Evolutionary conservation across 2,113 vertebrate species (phyloP).

Genomic region (Zapus hudsonius): DNA sequence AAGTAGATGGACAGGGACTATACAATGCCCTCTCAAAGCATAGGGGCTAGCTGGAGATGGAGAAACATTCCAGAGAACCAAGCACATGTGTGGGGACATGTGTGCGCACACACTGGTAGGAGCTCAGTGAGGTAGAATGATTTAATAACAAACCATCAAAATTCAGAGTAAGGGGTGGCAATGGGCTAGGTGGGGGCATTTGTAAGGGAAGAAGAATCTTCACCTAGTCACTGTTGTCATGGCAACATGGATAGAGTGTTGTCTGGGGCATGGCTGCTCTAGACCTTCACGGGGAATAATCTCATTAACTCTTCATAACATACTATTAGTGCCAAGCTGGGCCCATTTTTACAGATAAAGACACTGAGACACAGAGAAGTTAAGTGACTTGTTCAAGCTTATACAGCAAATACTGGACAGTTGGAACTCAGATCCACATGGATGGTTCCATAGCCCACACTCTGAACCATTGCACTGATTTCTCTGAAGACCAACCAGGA

Average conservation of each 20-base stretch:
- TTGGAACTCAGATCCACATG: neutral
- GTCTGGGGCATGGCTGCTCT: neutral
- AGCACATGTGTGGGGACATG: neutral
- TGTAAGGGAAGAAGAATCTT: accelerated
- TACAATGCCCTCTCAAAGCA: neutral
- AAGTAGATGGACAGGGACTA: neutral
- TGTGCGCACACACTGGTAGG: too few relatives aligned
- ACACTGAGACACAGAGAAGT: neutral
- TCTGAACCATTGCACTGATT: neutral
- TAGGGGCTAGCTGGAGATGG: too few relatives aligned
- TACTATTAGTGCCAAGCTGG: neutral
- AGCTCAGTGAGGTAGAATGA: neutral
- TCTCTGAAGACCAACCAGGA: neutral
- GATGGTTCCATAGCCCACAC: neutral
- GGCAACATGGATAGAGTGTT: neutral
- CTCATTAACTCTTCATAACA: neutral
- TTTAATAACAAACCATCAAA: neutral
- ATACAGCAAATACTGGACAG: neutral
- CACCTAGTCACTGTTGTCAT: neutral
- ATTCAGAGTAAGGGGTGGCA: neutral
- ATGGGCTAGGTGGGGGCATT: neutral
- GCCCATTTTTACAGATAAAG: neutral
- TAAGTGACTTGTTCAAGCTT: neutral
- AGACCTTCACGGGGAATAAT: neutral
- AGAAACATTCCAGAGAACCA: neutral